These are phyloP conservation scores for Dioctria rufipes DNA, from an alignment of 2,888 invertebrate species.

Conservation along the genomic window DNA sequence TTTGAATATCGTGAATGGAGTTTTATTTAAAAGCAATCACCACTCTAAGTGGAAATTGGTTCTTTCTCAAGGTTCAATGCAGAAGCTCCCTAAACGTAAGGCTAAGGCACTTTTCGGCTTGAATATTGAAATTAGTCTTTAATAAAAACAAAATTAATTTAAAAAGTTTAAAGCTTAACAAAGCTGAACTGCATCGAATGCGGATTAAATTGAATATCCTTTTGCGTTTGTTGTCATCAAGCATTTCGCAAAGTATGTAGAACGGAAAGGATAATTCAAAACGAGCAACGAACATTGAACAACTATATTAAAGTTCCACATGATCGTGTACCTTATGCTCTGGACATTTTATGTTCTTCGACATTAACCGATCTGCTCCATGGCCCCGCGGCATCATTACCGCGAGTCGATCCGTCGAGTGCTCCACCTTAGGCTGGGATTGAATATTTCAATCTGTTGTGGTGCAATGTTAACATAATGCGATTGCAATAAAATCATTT, in stretches of 20 bases:
- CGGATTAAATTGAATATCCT: not conserved
- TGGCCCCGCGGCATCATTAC: not conserved
- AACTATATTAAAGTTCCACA: slow-evolving; percentile 49
- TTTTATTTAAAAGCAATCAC: slow-evolving; percentile 10
- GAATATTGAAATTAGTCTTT: too few species aligned
- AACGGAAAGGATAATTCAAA: not conserved
- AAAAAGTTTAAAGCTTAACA: too few species aligned
- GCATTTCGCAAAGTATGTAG: too few species aligned
- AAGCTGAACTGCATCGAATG: not conserved
- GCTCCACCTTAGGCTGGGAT: slow-evolving; percentile 44
- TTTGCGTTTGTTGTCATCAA: too few species aligned
- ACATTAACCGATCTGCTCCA: slow-evolving; percentile 35
- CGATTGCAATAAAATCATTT: slow-evolving; percentile 58
- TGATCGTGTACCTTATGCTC: slow-evolving; percentile 46
- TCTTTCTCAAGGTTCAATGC: not conserved
- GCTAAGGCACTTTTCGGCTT: too few species aligned
- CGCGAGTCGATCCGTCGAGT: not conserved
- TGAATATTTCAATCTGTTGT: slow-evolving; percentile 59
- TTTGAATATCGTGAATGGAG: slow-evolving; percentile 37
- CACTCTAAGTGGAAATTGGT: not conserved
- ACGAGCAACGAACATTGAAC: slow-evolving; percentile 26
- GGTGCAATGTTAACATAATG: slow-evolving; percentile 58
- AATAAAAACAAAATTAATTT: too few species aligned
- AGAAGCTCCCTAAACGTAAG: too few species aligned
- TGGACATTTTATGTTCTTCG: slow-evolving; percentile 28